These are phyloP conservation scores for Danaus melanippus DNA, from an alignment of 1,140 invertebrate genomes.

Conservation along the genomic window DNA sequence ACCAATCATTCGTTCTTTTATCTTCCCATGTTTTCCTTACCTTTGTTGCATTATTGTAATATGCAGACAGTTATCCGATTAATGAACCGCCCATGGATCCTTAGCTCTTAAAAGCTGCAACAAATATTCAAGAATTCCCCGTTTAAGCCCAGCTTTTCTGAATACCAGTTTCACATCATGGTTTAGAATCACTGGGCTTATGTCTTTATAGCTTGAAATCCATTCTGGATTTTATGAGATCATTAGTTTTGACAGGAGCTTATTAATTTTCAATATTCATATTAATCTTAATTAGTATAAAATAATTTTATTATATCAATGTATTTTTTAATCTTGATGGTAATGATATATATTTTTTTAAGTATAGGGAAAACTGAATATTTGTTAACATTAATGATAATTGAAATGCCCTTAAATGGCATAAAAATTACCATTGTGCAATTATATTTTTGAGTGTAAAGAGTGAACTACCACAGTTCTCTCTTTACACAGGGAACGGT, in stretches of 20 bases:
- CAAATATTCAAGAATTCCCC: constrained; percentile 71
- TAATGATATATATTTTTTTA: not conserved
- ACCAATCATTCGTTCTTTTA: constrained; percentile 14
- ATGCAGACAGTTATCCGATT: constrained; percentile 40
- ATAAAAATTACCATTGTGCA: constrained; percentile 45
- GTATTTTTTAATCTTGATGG: too few species aligned
- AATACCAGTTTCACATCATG: constrained; percentile 25
- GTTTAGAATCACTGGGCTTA: constrained; percentile 45
- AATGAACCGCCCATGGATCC: constrained; percentile 50
- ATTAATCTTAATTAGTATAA: too few species aligned
- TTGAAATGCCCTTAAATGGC: constrained; percentile 52
- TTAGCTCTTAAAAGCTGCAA: constrained; percentile 67
- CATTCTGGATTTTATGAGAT: too few species aligned
- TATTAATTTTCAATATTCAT: too few species aligned
- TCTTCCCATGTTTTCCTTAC: constrained; percentile 45
- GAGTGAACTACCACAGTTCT: constrained; percentile 53
- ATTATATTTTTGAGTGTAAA: constrained; percentile 36
- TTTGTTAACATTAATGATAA: constrained; percentile 56
- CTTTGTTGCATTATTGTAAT: constrained; percentile 34
- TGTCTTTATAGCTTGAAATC: not conserved
- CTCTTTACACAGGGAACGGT: constrained; percentile 41
- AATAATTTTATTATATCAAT: too few species aligned
- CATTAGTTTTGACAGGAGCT: too few species aligned
- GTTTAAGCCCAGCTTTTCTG: constrained; percentile 48
- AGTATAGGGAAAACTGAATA: constrained; percentile 61